Evolutionary conservation across 2,113 vertebrate species (phyloP).

Genomic region (Bubo scandiacus): DNA sequence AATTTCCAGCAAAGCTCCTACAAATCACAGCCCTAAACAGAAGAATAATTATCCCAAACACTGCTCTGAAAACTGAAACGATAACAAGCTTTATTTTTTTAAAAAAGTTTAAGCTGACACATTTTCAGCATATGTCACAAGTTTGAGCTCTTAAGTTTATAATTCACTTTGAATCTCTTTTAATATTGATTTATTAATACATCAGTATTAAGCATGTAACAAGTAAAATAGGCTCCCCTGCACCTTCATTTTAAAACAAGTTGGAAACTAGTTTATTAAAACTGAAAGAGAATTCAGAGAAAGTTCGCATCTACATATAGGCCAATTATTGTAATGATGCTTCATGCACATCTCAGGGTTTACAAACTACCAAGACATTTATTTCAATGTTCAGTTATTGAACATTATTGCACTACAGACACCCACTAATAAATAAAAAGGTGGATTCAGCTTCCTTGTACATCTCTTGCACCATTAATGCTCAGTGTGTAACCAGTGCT

Average conservation of each 20-base stretch:
- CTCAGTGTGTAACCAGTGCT: fast-evolving
- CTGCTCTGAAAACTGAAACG: neutral
- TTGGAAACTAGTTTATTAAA: neutral
- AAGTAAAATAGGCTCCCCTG: neutral
- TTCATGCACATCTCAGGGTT: neutral
- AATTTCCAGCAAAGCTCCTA: slow-evolving; percentile 4
- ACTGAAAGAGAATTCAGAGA: neutral
- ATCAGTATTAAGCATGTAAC: neutral
- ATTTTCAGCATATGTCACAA: neutral
- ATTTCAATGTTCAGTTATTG: neutral
- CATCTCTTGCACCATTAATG: neutral
- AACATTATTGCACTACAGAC: slow-evolving; percentile 27
- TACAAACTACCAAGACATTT: neutral
- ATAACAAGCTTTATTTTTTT: neutral
- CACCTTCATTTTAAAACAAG: neutral
- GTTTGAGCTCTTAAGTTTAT: neutral
- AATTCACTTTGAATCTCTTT: neutral
- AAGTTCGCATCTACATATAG: neutral
- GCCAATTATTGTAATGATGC: neutral
- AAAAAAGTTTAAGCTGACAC: neutral
- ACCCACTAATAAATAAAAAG: neutral
- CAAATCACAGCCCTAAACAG: neutral
- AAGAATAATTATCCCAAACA: neutral
- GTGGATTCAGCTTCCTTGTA: fast-evolving
- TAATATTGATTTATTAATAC: neutral